Evolutionary conservation across 2,113 vertebrate genomes (phyloP).

Genomic region (Cichladusa arquata): DNA sequence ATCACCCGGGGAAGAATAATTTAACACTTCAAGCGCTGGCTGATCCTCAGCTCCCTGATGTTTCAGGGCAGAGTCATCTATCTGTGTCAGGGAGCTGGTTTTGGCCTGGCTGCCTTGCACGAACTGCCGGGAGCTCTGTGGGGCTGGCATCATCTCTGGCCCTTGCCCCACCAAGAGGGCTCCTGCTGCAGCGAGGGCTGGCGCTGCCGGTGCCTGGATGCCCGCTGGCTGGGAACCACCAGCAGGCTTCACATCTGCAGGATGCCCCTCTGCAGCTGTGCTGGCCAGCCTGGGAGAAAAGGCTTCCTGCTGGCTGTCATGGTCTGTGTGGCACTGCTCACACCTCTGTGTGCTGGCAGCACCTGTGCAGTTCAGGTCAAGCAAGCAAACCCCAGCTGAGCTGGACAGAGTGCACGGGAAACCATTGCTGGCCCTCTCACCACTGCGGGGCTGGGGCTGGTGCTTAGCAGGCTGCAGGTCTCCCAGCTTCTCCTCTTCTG

Average conservation of each 20-base stretch:
- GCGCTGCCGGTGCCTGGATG: not conserved
- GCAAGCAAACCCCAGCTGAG: conserved; percentile 32
- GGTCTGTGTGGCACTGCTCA: not conserved
- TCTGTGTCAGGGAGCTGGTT: not conserved
- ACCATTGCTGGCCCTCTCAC: conserved; percentile 68
- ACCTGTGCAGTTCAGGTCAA: not conserved
- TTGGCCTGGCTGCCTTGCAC: conserved; percentile 20
- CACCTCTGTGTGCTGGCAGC: not conserved
- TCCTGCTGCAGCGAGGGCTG: not conserved
- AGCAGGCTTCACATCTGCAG: not conserved
- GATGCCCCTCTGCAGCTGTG: not conserved
- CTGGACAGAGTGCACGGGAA: not conserved
- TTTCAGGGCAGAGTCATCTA: conserved; percentile 35
- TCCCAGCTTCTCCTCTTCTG: conserved; percentile 69
- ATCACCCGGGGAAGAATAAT: not conserved
- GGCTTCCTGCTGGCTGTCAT: conserved; percentile 13
- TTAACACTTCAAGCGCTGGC: not conserved
- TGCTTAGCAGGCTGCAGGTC: conserved; percentile 72
- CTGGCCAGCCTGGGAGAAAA: not conserved
- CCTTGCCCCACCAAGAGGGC: not conserved
- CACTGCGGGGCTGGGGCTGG: conserved; percentile 24
- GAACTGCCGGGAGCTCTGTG: conserved; percentile 30
- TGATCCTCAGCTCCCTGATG: conserved; percentile 45
- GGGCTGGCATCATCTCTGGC: conserved; percentile 37
- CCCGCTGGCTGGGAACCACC: not conserved